Percentiles rank a stretch among this genome's conserved stretches.
These are phyloP conservation scores for Polymixis lichenea DNA, from an alignment of 2,888 invertebrate species.

Conservation along the genomic window DNA sequence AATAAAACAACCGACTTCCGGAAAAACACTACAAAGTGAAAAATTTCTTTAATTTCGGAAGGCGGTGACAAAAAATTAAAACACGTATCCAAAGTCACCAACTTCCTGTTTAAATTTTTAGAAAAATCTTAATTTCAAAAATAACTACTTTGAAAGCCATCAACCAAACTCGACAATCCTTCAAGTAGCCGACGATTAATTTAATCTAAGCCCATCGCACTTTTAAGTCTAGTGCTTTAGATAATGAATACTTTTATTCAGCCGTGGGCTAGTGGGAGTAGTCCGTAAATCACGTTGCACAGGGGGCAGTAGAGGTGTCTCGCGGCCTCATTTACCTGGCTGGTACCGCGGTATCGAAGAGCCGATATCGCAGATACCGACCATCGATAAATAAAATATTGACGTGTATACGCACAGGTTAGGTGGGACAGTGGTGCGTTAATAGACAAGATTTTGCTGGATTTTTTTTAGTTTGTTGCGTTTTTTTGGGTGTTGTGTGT, in stretches of 20 bases:
- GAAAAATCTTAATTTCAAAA: too few species aligned
- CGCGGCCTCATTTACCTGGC: slow-evolving; percentile 85
- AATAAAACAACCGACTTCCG: too few species aligned
- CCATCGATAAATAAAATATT: slow-evolving; percentile 87
- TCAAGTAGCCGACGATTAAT: slow-evolving; percentile 42
- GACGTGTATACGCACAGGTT: slow-evolving; percentile 77
- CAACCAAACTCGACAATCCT: background rate
- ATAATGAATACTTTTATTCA: slow-evolving; percentile 67
- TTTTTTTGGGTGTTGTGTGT: background rate
- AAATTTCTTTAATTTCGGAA: too few species aligned
- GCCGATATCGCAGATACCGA: slow-evolving; percentile 84
- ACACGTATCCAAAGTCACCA: too few species aligned
- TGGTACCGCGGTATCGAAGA: slow-evolving; percentile 75
- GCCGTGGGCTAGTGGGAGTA: slow-evolving; percentile 65
- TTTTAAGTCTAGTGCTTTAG: slow-evolving; percentile 61
- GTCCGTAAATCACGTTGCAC: slow-evolving; percentile 76
- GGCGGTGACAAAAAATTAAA: too few species aligned
- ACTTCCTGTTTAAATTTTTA: background rate
- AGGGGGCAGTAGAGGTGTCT: slow-evolving; percentile 68
- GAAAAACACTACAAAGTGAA: too few species aligned
- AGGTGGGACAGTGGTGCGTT: slow-evolving; percentile 35
- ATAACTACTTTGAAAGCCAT: background rate
- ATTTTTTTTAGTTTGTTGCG: background rate
- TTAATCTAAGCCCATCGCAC: slow-evolving; percentile 46
- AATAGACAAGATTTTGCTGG: slow-evolving; percentile 26